phyloP scores from a whole-genome alignment of 2,113 vertebrate species.

The Malurus alboscapulatus region DNA sequence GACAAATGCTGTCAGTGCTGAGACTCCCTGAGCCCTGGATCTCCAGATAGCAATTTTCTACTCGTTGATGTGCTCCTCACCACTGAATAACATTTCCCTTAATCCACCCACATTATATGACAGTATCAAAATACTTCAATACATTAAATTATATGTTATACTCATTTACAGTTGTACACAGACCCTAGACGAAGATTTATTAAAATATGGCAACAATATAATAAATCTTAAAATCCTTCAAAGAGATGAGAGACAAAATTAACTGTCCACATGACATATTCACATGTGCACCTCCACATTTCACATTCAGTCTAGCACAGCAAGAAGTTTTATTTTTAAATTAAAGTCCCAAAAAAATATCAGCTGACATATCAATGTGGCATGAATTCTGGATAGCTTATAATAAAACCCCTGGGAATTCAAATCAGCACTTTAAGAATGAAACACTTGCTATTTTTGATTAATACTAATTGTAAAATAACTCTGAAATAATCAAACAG shows the following conservation, averaged over 20 bases:
- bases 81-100: not conserved
- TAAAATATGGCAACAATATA: not conserved
- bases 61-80: not conserved
- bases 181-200: not conserved
- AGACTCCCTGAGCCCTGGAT: not conserved
- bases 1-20: not conserved
- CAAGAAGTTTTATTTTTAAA: not conserved
- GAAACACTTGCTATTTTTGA: not conserved
- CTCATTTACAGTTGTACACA: not conserved
- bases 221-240: not conserved
- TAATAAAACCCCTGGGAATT: not conserved
- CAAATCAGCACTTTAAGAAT: not conserved
- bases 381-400: not conserved
- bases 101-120: not conserved
- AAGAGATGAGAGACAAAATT: not conserved
- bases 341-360: fast-evolving
- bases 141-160: not conserved
- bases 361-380: not conserved
- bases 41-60: not conserved
- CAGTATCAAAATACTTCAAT: not conserved
- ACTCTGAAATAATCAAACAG: not conserved
- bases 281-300: not conserved
- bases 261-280: not conserved
- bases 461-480: not conserved
- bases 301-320: not conserved